Conservation (phyloP, 2,797 vertebrate species). For the Arctocebus calabarensis region DNA sequence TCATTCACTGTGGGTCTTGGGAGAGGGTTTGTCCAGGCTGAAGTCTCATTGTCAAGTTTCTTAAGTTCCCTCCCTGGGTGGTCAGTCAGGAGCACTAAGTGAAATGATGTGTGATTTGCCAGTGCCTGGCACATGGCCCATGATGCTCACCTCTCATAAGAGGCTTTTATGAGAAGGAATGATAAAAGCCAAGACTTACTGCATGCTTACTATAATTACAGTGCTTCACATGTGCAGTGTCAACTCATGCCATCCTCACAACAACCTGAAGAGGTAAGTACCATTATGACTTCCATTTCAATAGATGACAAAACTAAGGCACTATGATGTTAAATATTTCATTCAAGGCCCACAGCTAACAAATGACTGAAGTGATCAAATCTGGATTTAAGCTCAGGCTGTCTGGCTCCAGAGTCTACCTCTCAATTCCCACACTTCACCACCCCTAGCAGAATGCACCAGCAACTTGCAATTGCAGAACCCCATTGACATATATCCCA, state of each 20-base stretch:
- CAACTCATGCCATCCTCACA: not conserved
- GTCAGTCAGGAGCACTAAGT: not conserved
- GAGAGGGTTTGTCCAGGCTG: not conserved
- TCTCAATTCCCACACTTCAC: not conserved
- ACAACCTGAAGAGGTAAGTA: not conserved
- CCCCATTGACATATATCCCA: rapidly evolving
- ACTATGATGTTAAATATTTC: not conserved
- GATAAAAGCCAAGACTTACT: not conserved
- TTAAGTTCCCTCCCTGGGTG: not conserved
- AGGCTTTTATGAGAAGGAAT: not conserved
- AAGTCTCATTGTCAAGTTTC: not conserved
- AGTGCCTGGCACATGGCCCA: not conserved
- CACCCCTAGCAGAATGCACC: not conserved
- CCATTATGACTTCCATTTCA: not conserved
- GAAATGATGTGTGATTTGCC: not conserved
- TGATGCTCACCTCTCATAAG: not conserved
- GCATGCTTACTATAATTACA: not conserved
- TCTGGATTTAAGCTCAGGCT: not conserved
- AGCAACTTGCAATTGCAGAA: not conserved
- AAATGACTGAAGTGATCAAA: not conserved
- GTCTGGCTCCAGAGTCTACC: not conserved
- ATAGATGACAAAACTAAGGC: not conserved
- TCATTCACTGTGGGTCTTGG: not conserved
- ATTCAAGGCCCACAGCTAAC: not conserved
- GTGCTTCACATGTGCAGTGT: too few species aligned